Conservation (phyloP, 2,888 invertebrate genomes). For the Zootermopsis nevadensis region DNA sequence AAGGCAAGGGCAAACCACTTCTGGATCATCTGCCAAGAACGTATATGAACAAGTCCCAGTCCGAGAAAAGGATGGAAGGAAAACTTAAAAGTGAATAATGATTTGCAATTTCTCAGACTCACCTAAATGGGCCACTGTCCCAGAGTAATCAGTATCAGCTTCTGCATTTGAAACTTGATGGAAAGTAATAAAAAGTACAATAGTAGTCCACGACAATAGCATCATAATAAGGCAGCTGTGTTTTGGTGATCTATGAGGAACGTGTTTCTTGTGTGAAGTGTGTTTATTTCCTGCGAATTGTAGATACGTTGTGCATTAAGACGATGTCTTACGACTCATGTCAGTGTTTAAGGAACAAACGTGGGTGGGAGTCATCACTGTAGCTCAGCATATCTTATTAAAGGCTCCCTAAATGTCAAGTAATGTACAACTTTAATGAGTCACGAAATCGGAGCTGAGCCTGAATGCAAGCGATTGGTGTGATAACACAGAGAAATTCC, state of each 20-base stretch:
- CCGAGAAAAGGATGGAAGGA: too few species aligned
- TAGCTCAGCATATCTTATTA: background rate
- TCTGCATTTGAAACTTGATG: background rate
- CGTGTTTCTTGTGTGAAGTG: background rate
- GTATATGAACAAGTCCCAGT: too few species aligned
- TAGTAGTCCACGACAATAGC: background rate
- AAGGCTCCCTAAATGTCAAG: background rate
- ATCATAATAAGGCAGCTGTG: background rate
- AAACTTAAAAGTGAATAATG: too few species aligned
- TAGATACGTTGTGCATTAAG: background rate
- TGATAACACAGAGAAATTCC: too few species aligned
- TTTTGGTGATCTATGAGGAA: background rate
- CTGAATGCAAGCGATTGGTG: background rate
- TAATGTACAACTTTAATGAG: background rate
- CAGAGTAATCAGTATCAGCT: background rate
- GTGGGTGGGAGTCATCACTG: background rate
- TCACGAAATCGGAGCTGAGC: background rate
- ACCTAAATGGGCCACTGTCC: background rate
- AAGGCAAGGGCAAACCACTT: too few species aligned
- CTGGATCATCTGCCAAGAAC: too few species aligned
- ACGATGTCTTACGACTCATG: background rate
- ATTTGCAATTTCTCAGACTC: background rate
- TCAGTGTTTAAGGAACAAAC: background rate
- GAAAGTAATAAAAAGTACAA: background rate
- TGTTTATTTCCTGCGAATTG: background rate